These are phyloP conservation scores for Drosophila pallidifrons DNA, from an alignment of 1,140 invertebrate species.

Conservation along the genomic window DNA sequence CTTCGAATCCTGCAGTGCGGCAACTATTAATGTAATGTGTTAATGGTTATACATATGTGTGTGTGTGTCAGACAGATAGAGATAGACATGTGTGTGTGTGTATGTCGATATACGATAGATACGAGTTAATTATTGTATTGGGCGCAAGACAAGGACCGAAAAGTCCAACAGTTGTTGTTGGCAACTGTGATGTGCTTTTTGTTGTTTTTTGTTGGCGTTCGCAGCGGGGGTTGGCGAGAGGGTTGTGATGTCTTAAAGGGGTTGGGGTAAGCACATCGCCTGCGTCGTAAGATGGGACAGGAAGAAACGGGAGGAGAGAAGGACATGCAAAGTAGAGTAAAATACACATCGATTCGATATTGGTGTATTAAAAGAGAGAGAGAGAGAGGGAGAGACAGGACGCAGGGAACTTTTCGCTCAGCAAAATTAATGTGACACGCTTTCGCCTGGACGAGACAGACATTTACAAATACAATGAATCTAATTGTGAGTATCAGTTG, in stretches of 20 bases:
- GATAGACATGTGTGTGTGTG: slow-evolving; percentile 20
- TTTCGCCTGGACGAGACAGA: slow-evolving; percentile 74
- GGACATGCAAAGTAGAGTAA: slow-evolving; percentile 29
- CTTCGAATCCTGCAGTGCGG: slow-evolving; percentile 17
- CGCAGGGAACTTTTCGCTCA: slow-evolving; percentile 84
- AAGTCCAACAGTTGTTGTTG: slow-evolving; percentile 79
- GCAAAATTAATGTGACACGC: slow-evolving; percentile 85
- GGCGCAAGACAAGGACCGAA: slow-evolving; percentile 84
- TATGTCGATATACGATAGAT: slow-evolving; percentile 8
- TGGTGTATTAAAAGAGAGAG: slow-evolving; percentile 16
- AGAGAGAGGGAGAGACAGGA: slow-evolving; percentile 25
- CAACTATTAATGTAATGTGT: slow-evolving; percentile 14
- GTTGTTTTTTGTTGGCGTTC: slow-evolving; percentile 25
- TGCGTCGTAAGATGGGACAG: slow-evolving; percentile 44
- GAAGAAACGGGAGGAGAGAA: neutral
- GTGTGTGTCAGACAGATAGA: slow-evolving; percentile 12
- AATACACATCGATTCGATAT: slow-evolving; percentile 15
- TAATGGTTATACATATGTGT: neutral
- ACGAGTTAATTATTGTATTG: slow-evolving; percentile 23
- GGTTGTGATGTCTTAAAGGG: slow-evolving; percentile 4
- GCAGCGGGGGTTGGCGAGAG: neutral
- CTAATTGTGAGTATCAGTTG: slow-evolving; percentile 20
- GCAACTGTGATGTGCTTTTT: slow-evolving; percentile 76
- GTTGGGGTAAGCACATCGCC: slow-evolving; percentile 64
- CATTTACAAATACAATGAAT: slow-evolving; percentile 40